Evolutionary conservation across 92 coral and sea anemone genomes (phyloP).

Genomic region (Phenganax subtilis): DNA sequence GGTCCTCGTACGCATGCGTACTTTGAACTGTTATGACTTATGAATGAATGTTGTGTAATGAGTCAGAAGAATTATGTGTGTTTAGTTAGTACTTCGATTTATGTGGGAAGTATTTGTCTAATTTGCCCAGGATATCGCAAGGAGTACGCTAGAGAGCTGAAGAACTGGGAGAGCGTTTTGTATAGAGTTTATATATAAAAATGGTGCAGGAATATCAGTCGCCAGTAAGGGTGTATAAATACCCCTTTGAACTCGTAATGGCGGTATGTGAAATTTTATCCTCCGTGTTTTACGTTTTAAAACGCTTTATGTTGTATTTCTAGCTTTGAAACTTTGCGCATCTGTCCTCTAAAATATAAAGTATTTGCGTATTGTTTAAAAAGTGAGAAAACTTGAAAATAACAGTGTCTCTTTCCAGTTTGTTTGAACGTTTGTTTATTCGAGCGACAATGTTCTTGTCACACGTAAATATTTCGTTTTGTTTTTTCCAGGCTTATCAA

Average conservation of each 20-base stretch:
- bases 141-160: neutral
- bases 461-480: neutral
- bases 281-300: neutral
- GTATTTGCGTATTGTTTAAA: neutral
- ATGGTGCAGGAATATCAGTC: constrained; percentile 99
- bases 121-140: neutral
- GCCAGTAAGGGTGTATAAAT: constrained; percentile 96
- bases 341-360: neutral
- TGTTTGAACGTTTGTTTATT: neutral
- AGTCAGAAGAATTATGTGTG: neutral
- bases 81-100: neutral
- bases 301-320: neutral
- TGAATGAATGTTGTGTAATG: neutral
- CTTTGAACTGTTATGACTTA: neutral
- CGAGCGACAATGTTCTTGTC: neutral
- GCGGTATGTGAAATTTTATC: constrained; percentile 58
- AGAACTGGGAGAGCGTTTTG: neutral
- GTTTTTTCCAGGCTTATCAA: constrained; percentile 72
- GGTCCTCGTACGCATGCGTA: neutral
- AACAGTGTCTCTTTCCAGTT: neutral
- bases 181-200: neutral
- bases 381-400: neutral
- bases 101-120: neutral
- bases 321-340: neutral
- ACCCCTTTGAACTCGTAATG: constrained; percentile 97